Percentiles rank a stretch among this genome's conserved stretches.
Conservation (phyloP, 2,797 vertebrate genomes). For the Coregonus sp. region DNA sequence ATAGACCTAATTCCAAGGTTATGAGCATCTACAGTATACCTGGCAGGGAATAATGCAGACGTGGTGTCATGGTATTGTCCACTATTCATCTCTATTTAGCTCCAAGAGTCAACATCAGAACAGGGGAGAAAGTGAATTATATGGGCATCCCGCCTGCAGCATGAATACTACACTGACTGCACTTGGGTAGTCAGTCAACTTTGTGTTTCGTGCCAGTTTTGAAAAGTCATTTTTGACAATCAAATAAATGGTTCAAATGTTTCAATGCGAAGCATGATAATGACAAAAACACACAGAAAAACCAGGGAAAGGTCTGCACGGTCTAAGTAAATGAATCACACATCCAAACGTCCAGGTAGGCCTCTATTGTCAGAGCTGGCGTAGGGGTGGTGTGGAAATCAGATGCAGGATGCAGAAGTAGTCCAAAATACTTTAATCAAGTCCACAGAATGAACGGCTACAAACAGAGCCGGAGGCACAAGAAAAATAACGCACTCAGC, state of each 20-base stretch:
- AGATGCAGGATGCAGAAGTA: no score
- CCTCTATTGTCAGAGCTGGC: not conserved
- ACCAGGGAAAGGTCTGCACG: not conserved
- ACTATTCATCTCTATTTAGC: constrained; percentile 23
- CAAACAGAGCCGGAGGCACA: no score
- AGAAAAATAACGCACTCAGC: no score
- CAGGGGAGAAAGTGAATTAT: constrained; percentile 7
- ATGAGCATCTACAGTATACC: constrained; percentile 8
- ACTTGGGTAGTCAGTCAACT: not conserved
- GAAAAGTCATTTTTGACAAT: constrained; percentile 5
- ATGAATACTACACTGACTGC: not conserved
- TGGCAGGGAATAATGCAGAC: constrained; percentile 26
- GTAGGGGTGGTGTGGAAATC: no score
- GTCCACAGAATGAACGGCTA: no score
- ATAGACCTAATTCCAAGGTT: constrained; percentile 41
- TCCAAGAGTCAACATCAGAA: not conserved
- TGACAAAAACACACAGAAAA: not conserved
- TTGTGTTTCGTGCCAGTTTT: not conserved
- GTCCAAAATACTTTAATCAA: no score
- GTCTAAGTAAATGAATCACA: constrained; percentile 13
- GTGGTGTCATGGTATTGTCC: constrained; percentile 29
- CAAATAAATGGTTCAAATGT: not conserved
- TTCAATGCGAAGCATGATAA: not conserved
- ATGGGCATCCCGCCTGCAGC: not conserved
- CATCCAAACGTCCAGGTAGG: not conserved